phyloP scores from a whole-genome alignment of 2,797 vertebrate species.

The Hypotaenidia okinawae region DNA sequence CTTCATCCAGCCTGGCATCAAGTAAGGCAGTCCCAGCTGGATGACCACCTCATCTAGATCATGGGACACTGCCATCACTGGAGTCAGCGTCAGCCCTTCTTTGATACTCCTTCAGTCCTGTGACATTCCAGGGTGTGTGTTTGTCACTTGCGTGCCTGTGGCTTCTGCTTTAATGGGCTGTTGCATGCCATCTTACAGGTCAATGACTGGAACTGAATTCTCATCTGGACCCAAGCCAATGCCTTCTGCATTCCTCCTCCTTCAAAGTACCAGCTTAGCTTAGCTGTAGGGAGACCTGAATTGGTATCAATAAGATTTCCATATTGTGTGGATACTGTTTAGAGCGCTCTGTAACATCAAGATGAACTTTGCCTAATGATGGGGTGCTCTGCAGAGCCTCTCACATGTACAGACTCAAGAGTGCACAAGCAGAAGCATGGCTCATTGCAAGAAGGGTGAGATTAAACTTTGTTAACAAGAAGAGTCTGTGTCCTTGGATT shows the following conservation, averaged over 20 bases:
- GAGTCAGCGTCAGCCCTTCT: neutral
- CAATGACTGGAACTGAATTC: neutral
- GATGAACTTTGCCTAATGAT: neutral
- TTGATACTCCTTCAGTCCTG: neutral
- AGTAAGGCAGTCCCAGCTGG: neutral
- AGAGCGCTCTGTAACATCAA: neutral
- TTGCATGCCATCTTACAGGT: neutral
- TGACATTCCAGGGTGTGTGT: neutral
- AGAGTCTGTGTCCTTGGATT: neutral
- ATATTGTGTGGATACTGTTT: neutral
- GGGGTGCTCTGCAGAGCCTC: neutral
- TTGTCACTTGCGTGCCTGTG: neutral
- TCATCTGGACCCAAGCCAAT: neutral
- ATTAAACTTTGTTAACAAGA: neutral
- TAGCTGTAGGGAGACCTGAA: neutral
- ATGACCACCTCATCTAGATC: rapidly evolving
- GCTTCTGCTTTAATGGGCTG: neutral
- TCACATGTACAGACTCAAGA: neutral
- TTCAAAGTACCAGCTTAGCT: neutral
- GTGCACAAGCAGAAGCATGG: rapidly evolving
- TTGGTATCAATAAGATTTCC: neutral
- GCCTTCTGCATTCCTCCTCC: neutral
- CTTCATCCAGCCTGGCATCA: neutral
- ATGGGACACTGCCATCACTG: neutral
- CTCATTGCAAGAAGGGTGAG: neutral